phyloP scores from a whole-genome alignment of 2,113 vertebrate genomes.

The Perca flavescens region DNA sequence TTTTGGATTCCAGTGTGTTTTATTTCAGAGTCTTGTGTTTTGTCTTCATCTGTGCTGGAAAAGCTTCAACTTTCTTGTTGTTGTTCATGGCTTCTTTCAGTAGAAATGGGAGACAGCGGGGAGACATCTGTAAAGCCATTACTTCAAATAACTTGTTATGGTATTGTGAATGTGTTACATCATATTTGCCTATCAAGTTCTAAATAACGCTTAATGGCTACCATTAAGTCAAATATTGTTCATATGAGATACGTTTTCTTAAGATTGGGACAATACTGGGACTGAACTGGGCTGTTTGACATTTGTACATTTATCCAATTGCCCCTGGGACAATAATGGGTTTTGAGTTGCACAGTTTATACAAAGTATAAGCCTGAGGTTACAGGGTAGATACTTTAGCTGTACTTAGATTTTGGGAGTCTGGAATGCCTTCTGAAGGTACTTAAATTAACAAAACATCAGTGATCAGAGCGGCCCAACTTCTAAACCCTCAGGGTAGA shows the following conservation, averaged over 20 bases:
- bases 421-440: neutral
- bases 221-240: constrained; percentile 44
- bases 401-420: neutral
- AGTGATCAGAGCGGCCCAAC: neutral
- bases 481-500: neutral
- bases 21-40: constrained; percentile 16
- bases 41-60: constrained; percentile 20
- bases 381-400: neutral
- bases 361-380: neutral
- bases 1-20: constrained; percentile 22
- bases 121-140: constrained; percentile 9
- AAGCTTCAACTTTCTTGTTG: neutral
- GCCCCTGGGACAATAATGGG: neutral
- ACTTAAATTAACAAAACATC: constrained; percentile 15
- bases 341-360: constrained; percentile 8
- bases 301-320: constrained; percentile 3
- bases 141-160: constrained; percentile 13
- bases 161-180: constrained; percentile 39
- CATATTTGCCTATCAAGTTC: constrained; percentile 29
- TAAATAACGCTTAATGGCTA: constrained; percentile 53
- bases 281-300: neutral
- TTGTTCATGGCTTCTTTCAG: constrained; percentile 6
- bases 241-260: constrained; percentile 17
- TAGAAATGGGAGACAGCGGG: neutral
- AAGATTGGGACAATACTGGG: neutral